Evolutionary conservation across 1,140 invertebrate genomes (phyloP), one percentile per base, ranked within the genome.

Genomic region (Philotrypesis tridentata): DNA sequence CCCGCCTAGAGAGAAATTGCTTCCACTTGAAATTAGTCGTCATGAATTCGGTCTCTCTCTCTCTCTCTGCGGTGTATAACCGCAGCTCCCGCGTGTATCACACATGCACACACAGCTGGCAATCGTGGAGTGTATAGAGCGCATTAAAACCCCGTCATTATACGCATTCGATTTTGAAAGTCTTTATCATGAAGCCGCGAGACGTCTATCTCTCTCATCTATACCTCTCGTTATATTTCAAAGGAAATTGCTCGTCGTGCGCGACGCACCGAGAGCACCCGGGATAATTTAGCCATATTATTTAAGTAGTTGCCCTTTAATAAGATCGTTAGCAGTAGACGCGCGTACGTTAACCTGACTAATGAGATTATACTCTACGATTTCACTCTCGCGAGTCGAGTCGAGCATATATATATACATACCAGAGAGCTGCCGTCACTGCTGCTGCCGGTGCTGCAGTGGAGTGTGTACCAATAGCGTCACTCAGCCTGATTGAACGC

Each of bases 1-100:
- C 67, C 33, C 40, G n/a, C 23, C 33, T n/a, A n/a, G n/a, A n/a
- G 27, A 80, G 70, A 74, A 73, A 74, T 73, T 33, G 79, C 71
- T 72, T 37, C 43, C 33, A 11, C 27, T 14, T 48, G n/a, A n/a
- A 55, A 55, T 55, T 55, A 55, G n/a, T 55, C n/a, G n/a, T 21
- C 43, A 70, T 2, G 29, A 14, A 67, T 27, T 67, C 27, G n/a
- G 27, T n/a, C n/a, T n/a, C n/a, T n/a, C n/a, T n/a, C n/a, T n/a
- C n/a, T n/a, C n/a, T n/a, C n/a, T n/a, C n/a, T n/a, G n/a, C n/a
- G n/a, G n/a, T n/a, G n/a, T n/a, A n/a, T n/a, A n/a, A n/a, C n/a
- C n/a, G n/a, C n/a, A n/a, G n/a, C n/a, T n/a, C n/a, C n/a, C n/a
- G n/a, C n/a, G n/a, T n/a, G n/a, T n/a, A n/a, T n/a, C n/a, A n/a